phyloP scores from a whole-genome alignment of 2,797 vertebrate genomes.

The Malurus splendens region DNA sequence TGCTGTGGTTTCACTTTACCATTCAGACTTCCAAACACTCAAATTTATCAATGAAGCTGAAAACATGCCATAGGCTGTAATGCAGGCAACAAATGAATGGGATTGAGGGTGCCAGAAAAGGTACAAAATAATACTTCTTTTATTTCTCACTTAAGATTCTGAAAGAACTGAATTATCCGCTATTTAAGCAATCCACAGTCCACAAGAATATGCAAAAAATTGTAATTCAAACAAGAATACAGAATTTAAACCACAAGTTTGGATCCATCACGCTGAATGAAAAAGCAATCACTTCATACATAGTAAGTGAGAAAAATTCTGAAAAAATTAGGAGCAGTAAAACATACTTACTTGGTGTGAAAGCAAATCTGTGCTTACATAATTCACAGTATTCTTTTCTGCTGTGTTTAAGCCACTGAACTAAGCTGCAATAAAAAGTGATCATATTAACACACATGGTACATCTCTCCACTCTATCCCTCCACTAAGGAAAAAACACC shows the following conservation, averaged over 20 bases:
- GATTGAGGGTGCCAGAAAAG: not conserved
- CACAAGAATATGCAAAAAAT: not conserved
- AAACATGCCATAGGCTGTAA: fast-evolving
- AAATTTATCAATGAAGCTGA: not conserved
- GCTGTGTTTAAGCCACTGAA: slow-evolving; percentile 99
- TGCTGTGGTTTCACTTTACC: not conserved
- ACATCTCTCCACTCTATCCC: not conserved
- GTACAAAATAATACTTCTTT: not conserved
- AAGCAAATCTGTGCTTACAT: slow-evolving; percentile 99
- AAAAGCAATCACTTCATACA: not conserved
- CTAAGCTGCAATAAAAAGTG: slow-evolving; percentile 85
- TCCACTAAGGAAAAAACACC: not conserved
- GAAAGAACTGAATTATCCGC: not conserved
- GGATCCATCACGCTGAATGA: not conserved
- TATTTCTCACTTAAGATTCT: not conserved
- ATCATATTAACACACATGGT: not conserved
- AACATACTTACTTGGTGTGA: slow-evolving; percentile 96
- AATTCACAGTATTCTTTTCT: slow-evolving; percentile 99
- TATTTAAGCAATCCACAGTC: not conserved
- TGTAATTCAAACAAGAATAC: not conserved
- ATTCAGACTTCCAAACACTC: not conserved
- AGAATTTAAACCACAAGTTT: not conserved
- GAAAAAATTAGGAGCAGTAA: not conserved
- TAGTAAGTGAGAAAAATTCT: not conserved
- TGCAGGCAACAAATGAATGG: not conserved